Evolutionary conservation across 2,797 vertebrate genomes (phyloP), one percentile per base, ranked within the genome.

Genomic region (Emydoidea blandingii): DNA sequence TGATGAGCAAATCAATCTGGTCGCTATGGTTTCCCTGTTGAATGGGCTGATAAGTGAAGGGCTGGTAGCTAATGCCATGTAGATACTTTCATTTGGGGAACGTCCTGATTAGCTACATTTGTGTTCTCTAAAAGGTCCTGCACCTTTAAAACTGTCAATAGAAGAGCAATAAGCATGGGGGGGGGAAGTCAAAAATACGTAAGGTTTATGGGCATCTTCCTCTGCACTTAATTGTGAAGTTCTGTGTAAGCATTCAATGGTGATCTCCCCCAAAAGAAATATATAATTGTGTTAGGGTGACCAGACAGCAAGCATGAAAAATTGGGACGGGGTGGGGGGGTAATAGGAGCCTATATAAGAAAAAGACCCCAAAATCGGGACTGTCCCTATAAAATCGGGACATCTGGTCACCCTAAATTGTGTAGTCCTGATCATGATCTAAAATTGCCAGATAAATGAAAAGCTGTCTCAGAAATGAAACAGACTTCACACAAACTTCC

Each of bases 71-170:
- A 91, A 76, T 59, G 44, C 18, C 47, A 44, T 56, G 15, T 79
- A 47, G 89, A 18, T 83, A 82, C 91, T 86, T 15, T 82, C 89
- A 37, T 49, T 91, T 91, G 88, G 81, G 72, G 76, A 92, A 92
- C 34, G 34, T 80, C 89, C 37, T 87, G 94, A 84, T 41, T 56
- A 68, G 54, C 37, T 74, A 78, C 6, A 74, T 94, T 72, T 92
- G 7, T 87, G 91, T 80, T 82, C 31, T 83, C n/a, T 72, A 52
- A 90, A 94, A 91, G 72, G 50, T 74, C 78, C 15, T 85, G 27
- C 49, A 94, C 47, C 31, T 92, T 92, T 94, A 79, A 57, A 88
- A 89, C 72, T 81, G 41, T 87, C 94, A 93, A 83, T 83, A 83
- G 86, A 68, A 76, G 3, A 81, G 5, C 62, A 68, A 90, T 94